Conservation (phyloP, 1,140 invertebrate genomes). For the Hormaphis cornu region DNA sequence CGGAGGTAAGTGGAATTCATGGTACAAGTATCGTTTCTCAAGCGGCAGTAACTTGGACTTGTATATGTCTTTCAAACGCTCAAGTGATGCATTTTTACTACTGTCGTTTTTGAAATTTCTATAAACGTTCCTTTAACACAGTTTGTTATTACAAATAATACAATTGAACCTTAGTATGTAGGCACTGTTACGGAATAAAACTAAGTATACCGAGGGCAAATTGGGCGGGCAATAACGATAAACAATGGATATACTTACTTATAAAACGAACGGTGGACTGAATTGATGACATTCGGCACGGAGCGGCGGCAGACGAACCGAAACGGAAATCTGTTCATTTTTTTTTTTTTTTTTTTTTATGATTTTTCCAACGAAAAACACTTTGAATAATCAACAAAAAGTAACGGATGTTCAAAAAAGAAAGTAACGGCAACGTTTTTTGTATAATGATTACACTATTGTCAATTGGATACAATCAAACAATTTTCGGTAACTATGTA, state of each 20-base stretch:
- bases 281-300: neutral
- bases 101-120: neutral
- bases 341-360: no score
- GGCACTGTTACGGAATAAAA: no score
- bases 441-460: no score
- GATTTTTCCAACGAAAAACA: no score
- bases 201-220: no score
- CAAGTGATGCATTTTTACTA: conserved; percentile 58
- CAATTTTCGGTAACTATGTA: no score
- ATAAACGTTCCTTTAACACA: no score
- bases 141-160: no score
- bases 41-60: conserved; percentile 83
- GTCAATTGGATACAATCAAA: no score
- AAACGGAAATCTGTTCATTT: neutral
- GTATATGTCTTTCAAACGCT: conserved; percentile 85
- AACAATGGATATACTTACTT: conserved; percentile 1
- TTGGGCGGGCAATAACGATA: no score
- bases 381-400: no score
- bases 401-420: neutral
- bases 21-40: conserved; percentile 87
- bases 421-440: neutral
- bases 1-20: conserved; percentile 93
- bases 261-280: neutral
- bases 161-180: no score
- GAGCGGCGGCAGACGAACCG: neutral